Conservation (phyloP, 2,888 invertebrate species). For the Ganaspis brasiliensis region DNA sequence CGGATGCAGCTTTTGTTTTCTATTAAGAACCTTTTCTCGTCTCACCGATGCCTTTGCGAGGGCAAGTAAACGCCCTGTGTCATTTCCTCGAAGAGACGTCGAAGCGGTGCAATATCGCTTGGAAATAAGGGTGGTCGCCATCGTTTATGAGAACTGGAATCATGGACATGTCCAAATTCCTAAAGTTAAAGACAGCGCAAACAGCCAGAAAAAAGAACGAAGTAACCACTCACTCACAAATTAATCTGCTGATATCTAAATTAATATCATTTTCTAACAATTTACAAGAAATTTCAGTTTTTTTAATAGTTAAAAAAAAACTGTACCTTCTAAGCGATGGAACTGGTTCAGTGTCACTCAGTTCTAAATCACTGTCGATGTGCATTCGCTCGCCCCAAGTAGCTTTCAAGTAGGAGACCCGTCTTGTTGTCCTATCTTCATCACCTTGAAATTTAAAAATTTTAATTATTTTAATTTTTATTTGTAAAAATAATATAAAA, state of each 20-base stretch:
- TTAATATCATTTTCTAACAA: background rate
- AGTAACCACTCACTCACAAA: slow-evolving; percentile 19
- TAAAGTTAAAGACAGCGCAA: slow-evolving; percentile 27
- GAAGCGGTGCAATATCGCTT: slow-evolving; percentile 89
- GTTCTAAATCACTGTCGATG: slow-evolving; percentile 86
- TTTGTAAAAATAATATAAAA: too few species aligned
- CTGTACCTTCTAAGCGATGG: slow-evolving; percentile 85
- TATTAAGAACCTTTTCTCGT: slow-evolving; percentile 44
- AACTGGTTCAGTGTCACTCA: slow-evolving; percentile 83
- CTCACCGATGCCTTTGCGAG: slow-evolving; percentile 75
- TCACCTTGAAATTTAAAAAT: slow-evolving; percentile 82
- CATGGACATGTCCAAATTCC: slow-evolving; percentile 56
- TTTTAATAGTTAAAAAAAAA: background rate
- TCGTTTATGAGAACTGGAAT: slow-evolving; percentile 88
- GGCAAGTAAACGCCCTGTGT: slow-evolving; percentile 82
- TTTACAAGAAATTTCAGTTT: background rate
- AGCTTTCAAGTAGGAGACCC: slow-evolving; percentile 97
- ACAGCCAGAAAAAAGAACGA: background rate
- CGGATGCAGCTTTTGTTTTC: slow-evolving; percentile 36
- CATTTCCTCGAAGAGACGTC: slow-evolving; percentile 88
- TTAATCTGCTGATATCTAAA: slow-evolving; percentile 28
- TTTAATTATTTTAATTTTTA: background rate
- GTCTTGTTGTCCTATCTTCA: slow-evolving; percentile 92
- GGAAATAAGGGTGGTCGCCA: slow-evolving; percentile 92
- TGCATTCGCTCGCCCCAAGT: slow-evolving; percentile 91